Conservation (phyloP, 2,888 invertebrate species). For the Listrodromus nycthemerus region DNA sequence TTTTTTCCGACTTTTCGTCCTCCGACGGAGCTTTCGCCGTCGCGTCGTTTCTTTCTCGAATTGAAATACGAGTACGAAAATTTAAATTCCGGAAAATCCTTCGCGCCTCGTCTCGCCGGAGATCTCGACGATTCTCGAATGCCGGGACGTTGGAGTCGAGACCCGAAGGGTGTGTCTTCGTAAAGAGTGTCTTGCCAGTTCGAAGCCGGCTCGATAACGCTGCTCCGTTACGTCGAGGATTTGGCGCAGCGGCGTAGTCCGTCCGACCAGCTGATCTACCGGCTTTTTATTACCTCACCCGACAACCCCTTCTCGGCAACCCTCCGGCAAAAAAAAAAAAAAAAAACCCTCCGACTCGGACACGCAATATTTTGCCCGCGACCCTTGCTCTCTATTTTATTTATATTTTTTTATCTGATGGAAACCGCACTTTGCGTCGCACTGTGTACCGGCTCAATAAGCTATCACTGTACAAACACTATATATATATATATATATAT, state of each 20-base stretch:
- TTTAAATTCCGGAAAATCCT: no score
- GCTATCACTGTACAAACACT: slow-evolving; percentile 38
- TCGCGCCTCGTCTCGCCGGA: background rate
- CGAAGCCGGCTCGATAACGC: slow-evolving; percentile 61
- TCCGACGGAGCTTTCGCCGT: no score
- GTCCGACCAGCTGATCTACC: slow-evolving; percentile 61
- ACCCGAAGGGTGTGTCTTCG: slow-evolving; percentile 1
- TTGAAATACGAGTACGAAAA: no score
- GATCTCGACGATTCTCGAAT: background rate
- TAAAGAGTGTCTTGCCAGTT: slow-evolving; percentile 9
- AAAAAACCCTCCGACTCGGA: background rate
- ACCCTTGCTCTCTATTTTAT: background rate
- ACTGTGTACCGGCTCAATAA: background rate
- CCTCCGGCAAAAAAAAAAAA: no score
- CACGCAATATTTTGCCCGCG: background rate
- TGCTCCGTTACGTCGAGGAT: slow-evolving; percentile 51
- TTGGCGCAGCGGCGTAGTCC: slow-evolving; percentile 40
- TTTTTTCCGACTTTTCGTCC: no score
- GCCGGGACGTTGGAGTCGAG: background rate
- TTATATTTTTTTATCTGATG: background rate
- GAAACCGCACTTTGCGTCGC: background rate
- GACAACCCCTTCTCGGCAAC: background rate
- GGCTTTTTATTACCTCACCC: slow-evolving; percentile 26
- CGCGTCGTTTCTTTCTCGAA: no score
- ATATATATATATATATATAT: background rate